Evolutionary conservation across 2,113 vertebrate species (phyloP).

Genomic region (Benitochromis conjunctus): DNA sequence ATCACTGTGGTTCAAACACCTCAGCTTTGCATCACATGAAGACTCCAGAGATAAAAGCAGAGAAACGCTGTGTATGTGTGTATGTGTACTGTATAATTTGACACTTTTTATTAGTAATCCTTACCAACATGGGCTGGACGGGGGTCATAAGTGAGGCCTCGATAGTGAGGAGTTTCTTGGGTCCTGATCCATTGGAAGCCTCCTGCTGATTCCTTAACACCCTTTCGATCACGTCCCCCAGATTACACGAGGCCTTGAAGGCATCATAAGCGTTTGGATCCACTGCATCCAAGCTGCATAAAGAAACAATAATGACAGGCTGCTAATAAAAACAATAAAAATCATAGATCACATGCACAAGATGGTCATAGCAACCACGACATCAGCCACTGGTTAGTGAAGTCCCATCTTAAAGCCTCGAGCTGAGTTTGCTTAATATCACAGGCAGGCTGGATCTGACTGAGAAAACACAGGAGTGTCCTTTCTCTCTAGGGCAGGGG

Average conservation of each 20-base stretch:
- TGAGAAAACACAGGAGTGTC: accelerated
- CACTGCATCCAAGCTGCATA: conserved; percentile 85
- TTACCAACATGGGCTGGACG: conserved; percentile 97
- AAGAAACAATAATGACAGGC: accelerated
- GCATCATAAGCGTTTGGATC: conserved; percentile 96
- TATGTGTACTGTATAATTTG: neutral
- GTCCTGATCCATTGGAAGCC: conserved; percentile 76
- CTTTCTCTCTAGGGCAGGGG: neutral
- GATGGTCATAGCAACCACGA: neutral
- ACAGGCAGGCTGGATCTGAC: accelerated
- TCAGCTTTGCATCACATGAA: accelerated
- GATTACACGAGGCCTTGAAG: conserved; percentile 94
- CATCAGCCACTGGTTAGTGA: no score
- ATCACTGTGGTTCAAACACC: neutral
- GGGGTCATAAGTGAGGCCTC: conserved; percentile 95
- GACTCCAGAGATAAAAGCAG: neutral
- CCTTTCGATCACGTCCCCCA: conserved; percentile 90
- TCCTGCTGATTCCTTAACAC: conserved; percentile 90
- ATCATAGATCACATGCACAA: neutral
- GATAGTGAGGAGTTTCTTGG: conserved; percentile 79
- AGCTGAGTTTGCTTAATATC: neutral
- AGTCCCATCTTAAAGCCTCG: no score
- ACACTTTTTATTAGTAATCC: neutral
- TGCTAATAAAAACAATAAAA: neutral
- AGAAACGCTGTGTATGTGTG: neutral